Evolutionary conservation across 2,797 vertebrate species (phyloP).

Genomic region (Dermochelys coriacea): DNA sequence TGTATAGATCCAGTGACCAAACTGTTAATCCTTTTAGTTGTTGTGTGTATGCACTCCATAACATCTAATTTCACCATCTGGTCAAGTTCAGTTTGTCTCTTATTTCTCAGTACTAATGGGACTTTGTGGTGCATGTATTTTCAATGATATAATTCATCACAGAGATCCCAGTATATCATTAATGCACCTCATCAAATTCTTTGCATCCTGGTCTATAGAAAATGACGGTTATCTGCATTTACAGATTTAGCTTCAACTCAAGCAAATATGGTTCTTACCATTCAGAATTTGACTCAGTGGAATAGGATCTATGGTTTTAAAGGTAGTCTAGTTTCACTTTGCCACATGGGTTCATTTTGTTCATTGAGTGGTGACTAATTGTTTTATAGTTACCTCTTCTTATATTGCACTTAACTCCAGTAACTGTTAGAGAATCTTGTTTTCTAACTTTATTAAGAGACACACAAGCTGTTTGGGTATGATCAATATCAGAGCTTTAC

Average conservation of each 20-base stretch:
- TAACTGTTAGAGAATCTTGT: neutral
- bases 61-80: neutral
- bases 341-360: neutral
- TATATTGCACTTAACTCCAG: rapidly evolving
- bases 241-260: neutral
- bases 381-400: neutral
- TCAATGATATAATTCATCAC: neutral
- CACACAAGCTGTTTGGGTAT: neutral
- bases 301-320: neutral
- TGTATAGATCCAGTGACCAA: neutral
- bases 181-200: neutral
- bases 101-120: neutral
- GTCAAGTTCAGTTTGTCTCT: neutral
- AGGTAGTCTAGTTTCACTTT: neutral
- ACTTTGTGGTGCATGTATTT: neutral
- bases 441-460: neutral
- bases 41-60: neutral
- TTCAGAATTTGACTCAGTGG: too few species aligned
- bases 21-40: neutral
- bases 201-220: neutral
- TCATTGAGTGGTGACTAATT: neutral
- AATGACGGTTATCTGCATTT: neutral
- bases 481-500: neutral
- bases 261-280: neutral
- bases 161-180: neutral